phyloP scores from a whole-genome alignment of 2,797 vertebrate genomes.

The Aphelocoma californica region DNA sequence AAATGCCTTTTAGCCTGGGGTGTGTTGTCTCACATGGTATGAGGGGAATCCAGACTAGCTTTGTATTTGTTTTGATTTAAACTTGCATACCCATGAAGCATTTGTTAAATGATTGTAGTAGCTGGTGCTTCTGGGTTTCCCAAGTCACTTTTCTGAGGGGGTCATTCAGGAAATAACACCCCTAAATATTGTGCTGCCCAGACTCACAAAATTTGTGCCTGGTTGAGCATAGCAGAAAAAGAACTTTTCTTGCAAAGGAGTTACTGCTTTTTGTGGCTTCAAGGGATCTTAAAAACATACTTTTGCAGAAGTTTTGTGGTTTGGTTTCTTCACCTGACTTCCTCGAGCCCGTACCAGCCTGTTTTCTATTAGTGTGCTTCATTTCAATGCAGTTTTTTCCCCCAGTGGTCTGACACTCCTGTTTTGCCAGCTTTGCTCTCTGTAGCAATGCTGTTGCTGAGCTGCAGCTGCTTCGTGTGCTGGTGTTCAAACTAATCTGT shows the following conservation, averaged over 20 bases:
- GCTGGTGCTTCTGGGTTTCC: not conserved
- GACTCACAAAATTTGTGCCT: fast-evolving
- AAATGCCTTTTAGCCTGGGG: not conserved
- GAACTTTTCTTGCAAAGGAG: not conserved
- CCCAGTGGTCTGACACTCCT: not conserved
- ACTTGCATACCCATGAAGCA: not conserved
- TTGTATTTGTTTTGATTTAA: not conserved
- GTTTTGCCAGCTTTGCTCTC: not conserved
- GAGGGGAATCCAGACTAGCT: not conserved
- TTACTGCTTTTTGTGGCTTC: not conserved
- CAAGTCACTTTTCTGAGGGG: slow-evolving; percentile 1
- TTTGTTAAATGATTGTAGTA: not conserved
- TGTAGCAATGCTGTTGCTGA: not conserved
- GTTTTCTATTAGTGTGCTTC: not conserved
- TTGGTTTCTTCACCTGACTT: not conserved
- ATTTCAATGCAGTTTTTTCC: not conserved
- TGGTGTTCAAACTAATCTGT: not conserved
- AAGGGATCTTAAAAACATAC: not conserved
- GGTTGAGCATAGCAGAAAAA: not conserved
- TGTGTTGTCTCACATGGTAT: no score
- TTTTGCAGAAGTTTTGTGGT: not conserved
- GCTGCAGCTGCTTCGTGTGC: not conserved
- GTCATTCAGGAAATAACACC: slow-evolving; percentile 57
- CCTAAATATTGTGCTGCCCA: not conserved
- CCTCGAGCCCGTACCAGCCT: not conserved